These are phyloP conservation scores for Tenthredo livida DNA, from an alignment of 2,888 invertebrate genomes.

Conservation along the genomic window DNA sequence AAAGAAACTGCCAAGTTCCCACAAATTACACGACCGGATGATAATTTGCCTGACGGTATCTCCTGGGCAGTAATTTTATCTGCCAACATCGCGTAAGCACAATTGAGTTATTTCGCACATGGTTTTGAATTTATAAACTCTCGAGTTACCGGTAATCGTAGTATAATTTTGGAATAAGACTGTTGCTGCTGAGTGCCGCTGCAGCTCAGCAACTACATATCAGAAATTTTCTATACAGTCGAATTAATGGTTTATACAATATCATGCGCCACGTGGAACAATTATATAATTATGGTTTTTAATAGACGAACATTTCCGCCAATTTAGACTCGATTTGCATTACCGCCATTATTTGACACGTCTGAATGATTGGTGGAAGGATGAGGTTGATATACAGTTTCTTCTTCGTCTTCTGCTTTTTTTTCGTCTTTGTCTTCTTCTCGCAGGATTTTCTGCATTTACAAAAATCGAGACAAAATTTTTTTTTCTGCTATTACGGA, in stretches of 20 bases:
- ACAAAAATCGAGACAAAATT: background rate
- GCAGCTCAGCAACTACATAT: background rate
- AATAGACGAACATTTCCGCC: background rate
- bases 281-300: background rate
- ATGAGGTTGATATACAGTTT: background rate
- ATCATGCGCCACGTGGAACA: background rate
- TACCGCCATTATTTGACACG: background rate
- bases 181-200: no score
- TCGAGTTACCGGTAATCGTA: background rate
- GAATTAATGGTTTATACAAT: background rate
- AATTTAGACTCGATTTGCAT: background rate
- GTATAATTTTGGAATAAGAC: background rate
- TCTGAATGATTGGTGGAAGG: background rate
- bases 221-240: background rate
- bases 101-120: background rate
- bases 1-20: constrained; percentile 59
- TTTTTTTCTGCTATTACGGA: background rate
- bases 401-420: background rate
- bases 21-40: constrained; percentile 57
- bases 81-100: constrained; percentile 17
- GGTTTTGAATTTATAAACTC: background rate
- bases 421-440: background rate
- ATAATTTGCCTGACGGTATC: constrained; percentile 53
- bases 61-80: constrained; percentile 16
- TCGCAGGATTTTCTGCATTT: background rate